Evolutionary conservation across 2,113 vertebrate genomes (phyloP), one percentile per base, ranked within the genome.

Genomic region (Eolophus roseicapilla): DNA sequence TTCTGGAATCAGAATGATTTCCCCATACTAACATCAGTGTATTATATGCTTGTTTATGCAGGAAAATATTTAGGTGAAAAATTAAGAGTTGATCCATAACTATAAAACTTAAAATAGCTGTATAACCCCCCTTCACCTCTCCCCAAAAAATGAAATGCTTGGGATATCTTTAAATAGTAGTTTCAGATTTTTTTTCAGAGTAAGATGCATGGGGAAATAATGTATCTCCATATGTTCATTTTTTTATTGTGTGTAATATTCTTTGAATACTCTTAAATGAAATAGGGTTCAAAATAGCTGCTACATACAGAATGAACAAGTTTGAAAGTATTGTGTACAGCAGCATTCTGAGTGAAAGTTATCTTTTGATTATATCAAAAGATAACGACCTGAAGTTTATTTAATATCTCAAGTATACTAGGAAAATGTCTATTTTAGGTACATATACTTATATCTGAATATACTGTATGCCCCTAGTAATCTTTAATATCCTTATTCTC

Each of bases 61-160:
- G 31, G 82, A 90, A 85, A 80, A 64, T 3, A 73, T 21, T 13
- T 52, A 86, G 23, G 59, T 59, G 23, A 86, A 71, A 73, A 60
- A 63, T 16, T 37, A 68, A 52, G 4, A 16, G 7, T 46, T 64
- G 6, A 33, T 69, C 18, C 31, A 33, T 31, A 86, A 80, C 70
- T 49, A 43, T 5, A 53, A 89, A 73, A 55, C n/a, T 39, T 52
- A 28, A 84, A 84, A 85, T 57, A 62, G 6, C 27, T 33, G 1
- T 35, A 39, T 23, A 76, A 87, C 17, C 1, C 2, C 2, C 2
- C 11, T 28, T 25, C 12, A 3, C 6, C 35, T 39, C 1, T 2
- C 6, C 8, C 0, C 2, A 10, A 41, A 39, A 74, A 44, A 14
- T 9, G 28, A 64, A 46, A 25, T 33, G 2, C 0, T 59, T 78